Conservation (phyloP, 2,888 invertebrate genomes). For the Proisotoma minuta region DNA sequence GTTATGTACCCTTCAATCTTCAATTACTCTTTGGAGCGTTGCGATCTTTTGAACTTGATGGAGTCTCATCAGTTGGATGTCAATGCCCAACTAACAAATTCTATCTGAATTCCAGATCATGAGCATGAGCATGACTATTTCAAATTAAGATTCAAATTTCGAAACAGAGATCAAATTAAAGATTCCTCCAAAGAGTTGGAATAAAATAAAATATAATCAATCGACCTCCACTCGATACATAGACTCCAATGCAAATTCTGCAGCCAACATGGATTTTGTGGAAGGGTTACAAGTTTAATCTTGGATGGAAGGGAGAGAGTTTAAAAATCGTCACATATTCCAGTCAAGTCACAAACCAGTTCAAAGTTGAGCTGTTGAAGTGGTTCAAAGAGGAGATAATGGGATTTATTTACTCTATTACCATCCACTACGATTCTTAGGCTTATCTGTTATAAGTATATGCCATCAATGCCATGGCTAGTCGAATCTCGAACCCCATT, state of each 20-base stretch:
- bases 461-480: no score
- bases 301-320: no score
- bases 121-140: not conserved
- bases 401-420: not conserved
- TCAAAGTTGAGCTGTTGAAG: not conserved
- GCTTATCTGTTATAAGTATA: no score
- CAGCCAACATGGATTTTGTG: no score
- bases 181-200: not conserved
- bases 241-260: no score
- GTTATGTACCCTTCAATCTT: not conserved
- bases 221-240: not conserved
- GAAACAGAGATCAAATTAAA: not conserved
- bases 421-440: no score
- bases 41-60: not conserved
- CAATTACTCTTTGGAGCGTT: not conserved
- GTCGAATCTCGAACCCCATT: no score
- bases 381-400: not conserved
- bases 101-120: not conserved
- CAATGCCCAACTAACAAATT: not conserved
- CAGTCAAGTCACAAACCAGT: not conserved
- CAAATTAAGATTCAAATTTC: not conserved
- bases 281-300: not conserved
- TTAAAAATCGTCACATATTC: not conserved
- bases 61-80: not conserved
- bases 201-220: no score